phyloP scores from a whole-genome alignment of 2,888 invertebrate genomes.

The Heliconius cydno region DNA sequence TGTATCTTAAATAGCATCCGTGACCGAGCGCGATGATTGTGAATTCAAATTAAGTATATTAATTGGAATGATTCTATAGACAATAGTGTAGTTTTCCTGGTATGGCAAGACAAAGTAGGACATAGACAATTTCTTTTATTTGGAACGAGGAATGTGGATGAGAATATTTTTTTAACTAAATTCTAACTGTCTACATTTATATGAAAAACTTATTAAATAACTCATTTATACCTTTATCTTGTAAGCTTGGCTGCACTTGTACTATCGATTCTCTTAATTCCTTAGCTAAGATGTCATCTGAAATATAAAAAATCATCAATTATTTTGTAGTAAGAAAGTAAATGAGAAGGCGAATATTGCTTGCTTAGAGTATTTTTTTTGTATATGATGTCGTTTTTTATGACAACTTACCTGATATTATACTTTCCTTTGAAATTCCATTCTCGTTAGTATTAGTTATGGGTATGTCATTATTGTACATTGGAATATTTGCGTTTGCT shows the following conservation, averaged over 20 bases:
- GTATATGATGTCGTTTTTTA: no score
- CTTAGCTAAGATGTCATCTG: conserved; percentile 56
- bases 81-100: no score
- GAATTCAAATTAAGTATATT: no score
- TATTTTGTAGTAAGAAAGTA: not conserved
- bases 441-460: not conserved
- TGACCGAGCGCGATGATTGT: no score
- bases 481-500: conserved; percentile 9
- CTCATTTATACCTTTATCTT: conserved; percentile 56
- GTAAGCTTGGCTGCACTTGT: conserved; percentile 57
- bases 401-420: not conserved
- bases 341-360: no score
- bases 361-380: no score
- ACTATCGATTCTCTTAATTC: conserved; percentile 56
- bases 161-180: not conserved
- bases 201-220: conserved; percentile 17
- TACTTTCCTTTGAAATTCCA: conserved; percentile 9
- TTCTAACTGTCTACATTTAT: conserved; percentile 57
- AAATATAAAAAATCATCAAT: conserved; percentile 42
- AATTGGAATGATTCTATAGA: no score
- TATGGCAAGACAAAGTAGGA: no score
- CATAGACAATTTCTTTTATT: no score
- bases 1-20: no score
- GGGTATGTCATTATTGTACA: not conserved
- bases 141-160: no score